These are phyloP conservation scores for Trogon melanurus DNA, from an alignment of 2,113 vertebrate genomes.

Conservation along the genomic window DNA sequence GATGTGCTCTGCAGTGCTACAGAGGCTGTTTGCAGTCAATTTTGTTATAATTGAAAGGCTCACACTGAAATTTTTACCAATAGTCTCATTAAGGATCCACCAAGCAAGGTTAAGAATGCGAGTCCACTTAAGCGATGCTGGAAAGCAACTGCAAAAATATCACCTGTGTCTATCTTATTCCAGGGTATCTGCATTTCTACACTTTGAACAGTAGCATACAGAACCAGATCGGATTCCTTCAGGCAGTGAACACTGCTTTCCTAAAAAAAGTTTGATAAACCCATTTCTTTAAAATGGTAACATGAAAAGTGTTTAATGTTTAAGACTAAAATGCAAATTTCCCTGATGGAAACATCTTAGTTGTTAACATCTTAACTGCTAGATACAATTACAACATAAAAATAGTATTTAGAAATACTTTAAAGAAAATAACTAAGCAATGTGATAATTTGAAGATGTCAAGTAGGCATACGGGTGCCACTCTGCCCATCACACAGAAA, in stretches of 20 bases:
- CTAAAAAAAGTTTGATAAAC: background rate
- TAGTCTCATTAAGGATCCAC: conserved; percentile 1
- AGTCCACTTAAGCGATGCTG: background rate
- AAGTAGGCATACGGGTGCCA: background rate
- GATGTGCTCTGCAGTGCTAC: background rate
- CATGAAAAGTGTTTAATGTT: background rate
- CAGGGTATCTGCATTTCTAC: background rate
- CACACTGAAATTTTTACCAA: conserved; percentile 23
- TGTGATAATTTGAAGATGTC: background rate
- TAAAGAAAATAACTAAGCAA: background rate
- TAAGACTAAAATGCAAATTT: background rate
- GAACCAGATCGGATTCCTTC: background rate
- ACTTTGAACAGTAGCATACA: background rate
- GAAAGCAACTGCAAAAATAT: background rate
- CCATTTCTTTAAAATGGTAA: background rate
- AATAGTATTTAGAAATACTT: background rate
- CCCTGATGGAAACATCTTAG: background rate
- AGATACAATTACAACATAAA: background rate
- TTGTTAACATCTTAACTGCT: background rate
- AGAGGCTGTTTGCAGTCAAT: background rate
- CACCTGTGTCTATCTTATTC: background rate
- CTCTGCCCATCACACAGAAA: background rate
- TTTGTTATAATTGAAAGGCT: conserved; percentile 10
- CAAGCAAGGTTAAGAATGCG: conserved; percentile 27
- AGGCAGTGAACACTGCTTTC: background rate